Percentiles rank a stretch among this genome's conserved stretches.
These are phyloP conservation scores for Propithecus perrieri DNA, from an alignment of 2,797 vertebrate genomes.

Conservation along the genomic window DNA sequence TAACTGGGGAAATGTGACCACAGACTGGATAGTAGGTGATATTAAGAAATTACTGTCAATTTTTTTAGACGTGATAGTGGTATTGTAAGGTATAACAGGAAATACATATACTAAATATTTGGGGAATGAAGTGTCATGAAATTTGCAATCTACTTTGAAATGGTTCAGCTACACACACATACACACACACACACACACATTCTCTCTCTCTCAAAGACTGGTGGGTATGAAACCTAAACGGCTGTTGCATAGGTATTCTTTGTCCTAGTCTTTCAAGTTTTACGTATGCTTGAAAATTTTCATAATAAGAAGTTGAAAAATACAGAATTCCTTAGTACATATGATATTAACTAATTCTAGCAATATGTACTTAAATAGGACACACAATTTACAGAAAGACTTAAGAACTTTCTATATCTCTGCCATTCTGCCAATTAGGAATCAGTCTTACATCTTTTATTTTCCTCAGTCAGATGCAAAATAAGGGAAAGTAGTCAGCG, in stretches of 20 bases:
- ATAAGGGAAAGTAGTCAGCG: background rate
- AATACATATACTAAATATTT: background rate
- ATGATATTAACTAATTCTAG: background rate
- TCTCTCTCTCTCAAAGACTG: background rate
- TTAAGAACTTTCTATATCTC: background rate
- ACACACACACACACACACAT: background rate
- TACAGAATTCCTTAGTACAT: background rate
- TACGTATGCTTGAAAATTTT: background rate
- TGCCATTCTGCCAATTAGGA: background rate
- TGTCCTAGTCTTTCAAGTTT: background rate
- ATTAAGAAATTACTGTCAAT: conserved; percentile 2
- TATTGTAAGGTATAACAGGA: background rate
- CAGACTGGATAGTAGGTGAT: background rate
- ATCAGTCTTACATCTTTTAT: background rate
- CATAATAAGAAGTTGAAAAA: background rate
- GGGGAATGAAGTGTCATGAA: background rate
- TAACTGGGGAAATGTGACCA: background rate
- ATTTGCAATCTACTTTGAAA: background rate
- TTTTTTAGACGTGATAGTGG: background rate
- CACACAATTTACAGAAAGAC: background rate
- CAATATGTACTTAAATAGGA: background rate
- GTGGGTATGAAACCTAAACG: background rate
- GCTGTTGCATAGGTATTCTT: background rate
- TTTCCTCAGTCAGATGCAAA: background rate
- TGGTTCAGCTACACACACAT: background rate